Base-by-base conservation (phyloP, 2,888 invertebrate species). In the Volucella bombylans region DNA sequence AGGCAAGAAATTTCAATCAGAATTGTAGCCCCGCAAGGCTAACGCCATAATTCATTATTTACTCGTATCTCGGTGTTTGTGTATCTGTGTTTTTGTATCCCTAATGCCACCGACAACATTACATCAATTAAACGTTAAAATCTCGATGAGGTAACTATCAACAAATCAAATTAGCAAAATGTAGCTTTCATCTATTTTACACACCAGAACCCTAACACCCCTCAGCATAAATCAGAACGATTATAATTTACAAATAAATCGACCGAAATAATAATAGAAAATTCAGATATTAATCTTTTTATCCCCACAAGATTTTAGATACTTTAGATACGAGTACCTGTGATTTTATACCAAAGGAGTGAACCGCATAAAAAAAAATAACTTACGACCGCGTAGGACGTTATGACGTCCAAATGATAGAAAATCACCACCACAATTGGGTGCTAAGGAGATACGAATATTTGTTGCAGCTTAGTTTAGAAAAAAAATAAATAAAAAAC, bases 321-420 rank as follows among this genome's bases (percentile, higher is more conserved):
- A 71, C 64, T 55, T 52, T 54, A 59, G 31, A 76, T 59, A 65
- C 41, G 11, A 38, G 57, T 69, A 69, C 68, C 67, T 45, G 49
- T 68, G 62, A 68, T 74, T 79, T 72, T 65, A 59, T 65, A 45
- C 57, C 52, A 18, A 69, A 45, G 57, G 50, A 67, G 68, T 12
- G 14, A 41, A 62, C 18, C 62, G 23, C 39, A 59, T 6, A 47
- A n/a, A n/a, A 45, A 14, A 15, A 2, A 4, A 31, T 0, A 31
- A 31, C 31, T 6, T 31, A 31, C 15, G 9, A 10, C 47, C 38
- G 67, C 59, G 81, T 85, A 68, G 81, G 85, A 64, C 41, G 76
- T 77, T 85, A 85, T 81, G 68, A 85, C 72, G 85, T 76, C 81
- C 77, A 85, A 85, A 85, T 81, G 77, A 85, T 85, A 85, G 80